Evolutionary conservation across 2,797 vertebrate species (phyloP).

Genomic region (Sciurus vulgaris): DNA sequence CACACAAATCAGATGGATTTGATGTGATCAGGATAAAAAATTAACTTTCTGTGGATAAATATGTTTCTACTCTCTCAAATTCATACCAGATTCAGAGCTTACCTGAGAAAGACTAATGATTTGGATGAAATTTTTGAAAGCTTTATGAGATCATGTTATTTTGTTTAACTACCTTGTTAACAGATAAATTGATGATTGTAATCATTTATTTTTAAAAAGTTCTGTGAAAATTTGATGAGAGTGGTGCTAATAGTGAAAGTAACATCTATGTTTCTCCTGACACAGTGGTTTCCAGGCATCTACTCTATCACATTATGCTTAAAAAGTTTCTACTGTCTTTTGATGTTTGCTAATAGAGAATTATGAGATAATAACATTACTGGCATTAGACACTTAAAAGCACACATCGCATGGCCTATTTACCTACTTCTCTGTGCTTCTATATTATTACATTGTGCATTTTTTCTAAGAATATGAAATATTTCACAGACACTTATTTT

Average conservation of each 20-base stretch:
- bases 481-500: slow-evolving; percentile 38
- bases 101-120: slow-evolving; percentile 16
- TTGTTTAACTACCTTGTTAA: slow-evolving; percentile 3
- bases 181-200: slow-evolving; percentile 14
- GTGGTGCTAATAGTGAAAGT: not conserved
- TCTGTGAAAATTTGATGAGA: slow-evolving; percentile 41
- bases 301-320: not conserved
- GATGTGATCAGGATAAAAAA: not conserved
- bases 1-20: slow-evolving; percentile 9
- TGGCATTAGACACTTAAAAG: slow-evolving; percentile 30
- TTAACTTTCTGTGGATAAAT: not conserved
- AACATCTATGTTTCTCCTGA: not conserved
- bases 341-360: slow-evolving; percentile 34
- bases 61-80: not conserved
- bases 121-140: slow-evolving; percentile 8
- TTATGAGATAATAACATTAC: slow-evolving; percentile 22
- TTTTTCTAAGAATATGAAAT: slow-evolving; percentile 4
- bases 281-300: not conserved
- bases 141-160: slow-evolving; percentile 16
- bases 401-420: not conserved
- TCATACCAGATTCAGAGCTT: not conserved
- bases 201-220: slow-evolving; percentile 13
- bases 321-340: slow-evolving; percentile 37
- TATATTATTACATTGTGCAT: not conserved
- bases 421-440: slow-evolving; percentile 26